Percentiles rank a stretch among this genome's conserved stretches.
Evolutionary conservation across 2,113 vertebrate genomes (phyloP).

Genomic region (Ascaphus truei): DNA sequence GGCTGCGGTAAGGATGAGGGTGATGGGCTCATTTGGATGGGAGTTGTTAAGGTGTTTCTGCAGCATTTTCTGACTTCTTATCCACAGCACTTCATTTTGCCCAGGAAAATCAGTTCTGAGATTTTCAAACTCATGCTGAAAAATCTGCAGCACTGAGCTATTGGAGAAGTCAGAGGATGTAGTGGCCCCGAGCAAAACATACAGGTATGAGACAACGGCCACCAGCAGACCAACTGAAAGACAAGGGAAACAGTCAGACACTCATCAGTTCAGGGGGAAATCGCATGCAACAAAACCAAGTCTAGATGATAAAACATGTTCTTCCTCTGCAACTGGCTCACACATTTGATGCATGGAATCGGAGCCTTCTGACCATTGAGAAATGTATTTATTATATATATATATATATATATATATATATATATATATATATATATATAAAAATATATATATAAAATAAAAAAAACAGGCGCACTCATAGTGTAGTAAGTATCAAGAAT

Average conservation of each 20-base stretch:
- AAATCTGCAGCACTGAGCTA: constrained; percentile 46
- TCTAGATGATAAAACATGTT: no score
- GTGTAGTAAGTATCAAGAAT: no score
- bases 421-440: no score
- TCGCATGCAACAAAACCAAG: no score
- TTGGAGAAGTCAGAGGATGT: constrained; percentile 21
- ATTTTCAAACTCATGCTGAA: constrained; percentile 58
- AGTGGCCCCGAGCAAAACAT: constrained; percentile 3
- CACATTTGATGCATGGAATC: no score
- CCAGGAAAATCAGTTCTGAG: constrained; percentile 66
- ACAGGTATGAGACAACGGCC: rapidly evolving
- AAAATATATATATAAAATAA: no score
- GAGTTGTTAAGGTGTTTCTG: constrained; percentile 71
- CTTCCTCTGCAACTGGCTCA: no score
- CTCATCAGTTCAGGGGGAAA: no score
- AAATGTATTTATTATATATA: no score
- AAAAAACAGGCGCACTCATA: no score
- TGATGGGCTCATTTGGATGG: constrained; percentile 72
- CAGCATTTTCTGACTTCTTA: constrained; percentile 70
- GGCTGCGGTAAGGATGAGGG: constrained; percentile 78
- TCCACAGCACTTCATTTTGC: constrained; percentile 79
- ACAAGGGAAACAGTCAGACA: neutral
- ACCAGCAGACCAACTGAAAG: neutral
- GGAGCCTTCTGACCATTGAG: no score
- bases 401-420: no score